Conservation (phyloP, 2,113 vertebrate species). For the Gallinago media region DNA sequence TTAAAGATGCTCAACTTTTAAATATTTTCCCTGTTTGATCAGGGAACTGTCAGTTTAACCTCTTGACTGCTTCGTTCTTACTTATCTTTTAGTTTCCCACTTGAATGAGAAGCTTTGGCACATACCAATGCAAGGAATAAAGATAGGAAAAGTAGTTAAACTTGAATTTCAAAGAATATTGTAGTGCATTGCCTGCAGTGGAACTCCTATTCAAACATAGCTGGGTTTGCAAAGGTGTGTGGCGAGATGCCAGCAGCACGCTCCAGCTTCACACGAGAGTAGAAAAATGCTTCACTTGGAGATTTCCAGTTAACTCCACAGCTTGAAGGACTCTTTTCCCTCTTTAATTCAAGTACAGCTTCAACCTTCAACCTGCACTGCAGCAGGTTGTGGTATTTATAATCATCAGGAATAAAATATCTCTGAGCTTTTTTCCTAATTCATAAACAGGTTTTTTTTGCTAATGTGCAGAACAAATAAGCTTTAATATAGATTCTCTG, state of each 20-base stretch:
- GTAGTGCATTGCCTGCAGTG: neutral
- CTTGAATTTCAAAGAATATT: neutral
- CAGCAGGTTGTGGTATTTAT: neutral
- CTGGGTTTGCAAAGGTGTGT: neutral
- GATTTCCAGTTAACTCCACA: neutral
- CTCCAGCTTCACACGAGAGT: neutral
- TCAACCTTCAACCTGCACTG: neutral
- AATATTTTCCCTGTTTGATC: neutral
- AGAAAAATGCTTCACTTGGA: neutral
- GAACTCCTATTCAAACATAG: neutral
- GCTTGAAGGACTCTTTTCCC: neutral
- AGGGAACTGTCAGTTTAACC: neutral
- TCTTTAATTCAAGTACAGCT: neutral
- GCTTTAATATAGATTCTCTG: neutral
- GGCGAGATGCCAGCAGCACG: neutral
- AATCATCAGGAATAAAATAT: neutral
- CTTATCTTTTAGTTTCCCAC: neutral
- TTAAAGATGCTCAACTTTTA: neutral
- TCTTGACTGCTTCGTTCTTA: neutral
- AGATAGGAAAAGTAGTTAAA: neutral
- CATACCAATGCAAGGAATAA: neutral
- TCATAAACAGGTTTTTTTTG: neutral
- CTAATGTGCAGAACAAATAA: neutral
- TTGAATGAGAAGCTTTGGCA: neutral
- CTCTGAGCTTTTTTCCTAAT: neutral